Evolutionary conservation across 1,140 invertebrate genomes (phyloP), one percentile per base, ranked within the genome.

Genomic region (Halyomorpha halys): DNA sequence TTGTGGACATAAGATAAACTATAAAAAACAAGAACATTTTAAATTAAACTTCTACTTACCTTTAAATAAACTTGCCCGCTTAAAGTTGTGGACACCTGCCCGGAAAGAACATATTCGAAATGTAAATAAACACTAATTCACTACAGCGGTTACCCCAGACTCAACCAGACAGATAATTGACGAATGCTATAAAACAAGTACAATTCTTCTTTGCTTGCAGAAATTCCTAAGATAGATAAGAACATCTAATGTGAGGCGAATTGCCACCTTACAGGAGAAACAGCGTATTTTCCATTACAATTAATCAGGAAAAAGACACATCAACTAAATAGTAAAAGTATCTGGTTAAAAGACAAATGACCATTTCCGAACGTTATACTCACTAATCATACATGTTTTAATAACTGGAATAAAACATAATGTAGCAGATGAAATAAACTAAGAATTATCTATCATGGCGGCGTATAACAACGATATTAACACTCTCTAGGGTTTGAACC

Each of bases 391-490:
- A 56, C 21, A 56, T 56, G 18, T 23, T 23, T 23, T 11, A 16
- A 27, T 23, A 25, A 56, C 18, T 49, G 8, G 3, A 56, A 23
- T 23, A 56, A 56, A 56, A 56, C 53, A 16, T 56, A 23, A 23
- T 16, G 19, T 23, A 25, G 53, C 23, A 19, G 23, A 25, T 16
- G 53, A 49, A 56, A 56, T 23, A 56, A 56, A 56, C 53, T 56
- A 56, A 56, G 53, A 56, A 56, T 56, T 56, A 56, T 25, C 53
- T 56, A 56, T 56, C 53, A 56, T 56, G 53, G 53, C 53, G 53
- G 53, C 53, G 53, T 25, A 23, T 14, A 56, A 25, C 53, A 56
- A 23, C 53, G 53, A 56, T 56, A 5, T 21, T 15, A 56, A 56
- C 53, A 4, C 53, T 3, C 53, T 23, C 53, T 56, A 23, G 34